Base-by-base conservation (phyloP, 92 coral and sea anemone genomes). In the Heteractis magnifica region DNA sequence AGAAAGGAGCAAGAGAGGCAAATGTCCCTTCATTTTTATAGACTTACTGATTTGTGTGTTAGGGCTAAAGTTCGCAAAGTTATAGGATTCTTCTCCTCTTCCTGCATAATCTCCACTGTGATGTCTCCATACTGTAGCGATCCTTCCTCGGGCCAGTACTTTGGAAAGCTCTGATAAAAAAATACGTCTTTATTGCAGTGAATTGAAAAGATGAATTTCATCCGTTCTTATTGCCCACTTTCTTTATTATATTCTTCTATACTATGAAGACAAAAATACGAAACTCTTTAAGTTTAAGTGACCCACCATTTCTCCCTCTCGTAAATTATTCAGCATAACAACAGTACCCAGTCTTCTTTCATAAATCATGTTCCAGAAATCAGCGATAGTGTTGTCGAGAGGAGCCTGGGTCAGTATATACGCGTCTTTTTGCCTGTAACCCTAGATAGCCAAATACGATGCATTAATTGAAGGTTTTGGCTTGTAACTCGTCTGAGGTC, bases 331-430 rank as follows among this genome's bases (percentile, higher is more conserved):
- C 87, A 91, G 73, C 94, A 88, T 91, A 44, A 91, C 92, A 77
- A 91, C 64, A 15, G 94, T 88, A 49, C 94, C 94, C 73, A 91
- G 49, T 18, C 77, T 51, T 49, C 88, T 82, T 68, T 86, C 88
- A 80, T 83, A 88, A 8, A 91, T 77, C 94, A 91, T 88, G 11
- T 76, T 89, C 94, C 94, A 91, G 85, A 91, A 88, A 53, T 88
- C 92, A 71, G 41, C 75, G 78, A 89, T 71, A 6, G 95, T 92
- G 86, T 85, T 87, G 5, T 79, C 71, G 15, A 92, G 82, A n/a
- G 95, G 95, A 3, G 94, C 94, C 34, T 91, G 94, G 19, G 92
- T 91, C 90, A 91, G 19, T 21, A 91, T 88, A 79, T 77, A 91
- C 6, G 94, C 88, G 48, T 86, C 73, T 9, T 87, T 87, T 12